Percentiles rank a stretch among this genome's conserved stretches.
These are phyloP conservation scores for Macrobrachium rosenbergii DNA, from an alignment of 1,140 invertebrate genomes.

Conservation along the genomic window DNA sequence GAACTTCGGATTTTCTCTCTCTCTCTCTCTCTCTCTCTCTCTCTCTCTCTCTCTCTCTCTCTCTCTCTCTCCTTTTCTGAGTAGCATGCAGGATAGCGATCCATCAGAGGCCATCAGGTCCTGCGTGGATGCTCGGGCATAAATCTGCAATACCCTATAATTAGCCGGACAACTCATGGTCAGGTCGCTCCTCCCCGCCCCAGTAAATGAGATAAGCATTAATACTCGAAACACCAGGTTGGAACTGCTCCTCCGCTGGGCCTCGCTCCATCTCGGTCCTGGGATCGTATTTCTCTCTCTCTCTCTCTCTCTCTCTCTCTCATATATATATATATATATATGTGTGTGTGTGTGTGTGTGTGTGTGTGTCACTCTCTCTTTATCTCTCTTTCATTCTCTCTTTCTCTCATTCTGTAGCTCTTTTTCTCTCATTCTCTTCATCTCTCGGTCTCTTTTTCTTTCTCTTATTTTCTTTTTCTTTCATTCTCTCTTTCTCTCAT, in stretches of 20 bases:
- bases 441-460: background rate
- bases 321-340: too few relatives aligned
- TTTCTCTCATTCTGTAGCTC: background rate
- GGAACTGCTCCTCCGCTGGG: slow-evolving; percentile 14
- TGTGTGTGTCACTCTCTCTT: too few relatives aligned
- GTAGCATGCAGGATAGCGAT: slow-evolving; percentile 54
- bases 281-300: background rate
- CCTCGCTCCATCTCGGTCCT: background rate
- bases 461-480: background rate
- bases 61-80: slow-evolving; percentile 1
- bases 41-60: slow-evolving; percentile 5
- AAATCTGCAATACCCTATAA: slow-evolving; percentile 61
- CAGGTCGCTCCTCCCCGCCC: slow-evolving; percentile 25
- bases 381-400: background rate
- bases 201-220: slow-evolving; percentile 49
- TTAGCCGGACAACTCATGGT: slow-evolving; percentile 58
- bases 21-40: too few relatives aligned
- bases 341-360: too few relatives aligned
- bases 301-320: slow-evolving; percentile 6
- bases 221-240: slow-evolving; percentile 36
- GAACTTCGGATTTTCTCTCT: too few relatives aligned
- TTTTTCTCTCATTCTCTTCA: background rate
- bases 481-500: background rate
- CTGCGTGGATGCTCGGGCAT: slow-evolving; percentile 56
- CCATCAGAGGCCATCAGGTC: slow-evolving; percentile 53